Percentiles rank a stretch among this genome's conserved stretches.
Conservation (phyloP, 2,888 invertebrate genomes). For the Ptychoptera contaminata region DNA sequence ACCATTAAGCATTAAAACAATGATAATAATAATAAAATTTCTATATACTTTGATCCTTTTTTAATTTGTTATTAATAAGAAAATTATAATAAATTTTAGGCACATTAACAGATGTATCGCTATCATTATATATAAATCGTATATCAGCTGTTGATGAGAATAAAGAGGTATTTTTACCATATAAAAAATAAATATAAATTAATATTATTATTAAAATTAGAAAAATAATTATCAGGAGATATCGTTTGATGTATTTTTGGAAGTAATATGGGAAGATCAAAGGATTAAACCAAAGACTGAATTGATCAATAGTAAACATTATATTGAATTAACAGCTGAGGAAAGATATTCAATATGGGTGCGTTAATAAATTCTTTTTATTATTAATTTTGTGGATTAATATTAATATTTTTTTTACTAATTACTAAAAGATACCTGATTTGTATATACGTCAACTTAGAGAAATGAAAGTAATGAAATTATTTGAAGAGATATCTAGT, state of each 20-base stretch:
- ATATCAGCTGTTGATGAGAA: conserved; percentile 48
- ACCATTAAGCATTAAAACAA: too few species aligned
- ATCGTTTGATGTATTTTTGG: conserved; percentile 45
- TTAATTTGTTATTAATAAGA: not conserved
- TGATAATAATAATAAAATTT: too few species aligned
- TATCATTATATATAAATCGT: conserved; percentile 43
- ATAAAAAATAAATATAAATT: not conserved
- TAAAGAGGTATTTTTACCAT: conserved; percentile 35
- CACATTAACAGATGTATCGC: conserved; percentile 35
- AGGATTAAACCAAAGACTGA: conserved; percentile 25
- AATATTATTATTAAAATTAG: not conserved
- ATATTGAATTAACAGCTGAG: conserved; percentile 17
- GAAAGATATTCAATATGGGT: conserved; percentile 18
- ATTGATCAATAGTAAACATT: conserved; percentile 11
- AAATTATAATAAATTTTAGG: conserved; percentile 5
- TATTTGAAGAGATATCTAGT: conserved; percentile 46
- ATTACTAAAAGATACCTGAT: conserved; percentile 48
- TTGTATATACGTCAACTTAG: conserved; percentile 46
- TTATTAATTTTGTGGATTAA: too few species aligned
- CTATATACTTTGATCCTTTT: not conserved
- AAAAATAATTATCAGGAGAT: conserved; percentile 35
- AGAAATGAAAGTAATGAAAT: conserved; percentile 42
- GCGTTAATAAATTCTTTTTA: not conserved
- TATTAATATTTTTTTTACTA: too few species aligned
- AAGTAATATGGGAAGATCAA: conserved; percentile 45